phyloP scores from a whole-genome alignment of 2,113 vertebrate genomes.

The Puntigrus tetrazona region DNA sequence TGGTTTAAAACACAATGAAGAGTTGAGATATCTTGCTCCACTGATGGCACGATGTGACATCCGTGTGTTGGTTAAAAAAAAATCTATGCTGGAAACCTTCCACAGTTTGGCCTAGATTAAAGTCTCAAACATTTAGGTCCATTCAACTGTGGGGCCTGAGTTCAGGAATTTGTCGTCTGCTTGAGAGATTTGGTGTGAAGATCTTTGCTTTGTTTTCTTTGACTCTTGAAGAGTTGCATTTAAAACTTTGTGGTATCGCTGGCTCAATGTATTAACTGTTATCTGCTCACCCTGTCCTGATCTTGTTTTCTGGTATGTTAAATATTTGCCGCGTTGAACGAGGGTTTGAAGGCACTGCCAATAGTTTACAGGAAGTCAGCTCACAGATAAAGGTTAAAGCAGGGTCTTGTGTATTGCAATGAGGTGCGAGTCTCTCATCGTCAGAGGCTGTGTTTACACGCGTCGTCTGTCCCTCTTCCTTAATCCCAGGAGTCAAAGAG shows the following conservation, averaged over 20 bases:
- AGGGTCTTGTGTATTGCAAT: conserved; percentile 34
- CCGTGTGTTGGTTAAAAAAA: background rate
- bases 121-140: conserved; percentile 11
- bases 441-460: conserved; percentile 15
- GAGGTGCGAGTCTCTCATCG: conserved; percentile 23
- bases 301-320: conserved; percentile 33
- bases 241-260: background rate
- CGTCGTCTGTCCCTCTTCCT: conserved; percentile 14
- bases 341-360: background rate
- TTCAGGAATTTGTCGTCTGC: background rate
- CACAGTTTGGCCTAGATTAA: background rate
- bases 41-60: background rate
- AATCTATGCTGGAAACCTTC: background rate
- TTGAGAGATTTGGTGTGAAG: conserved; percentile 25
- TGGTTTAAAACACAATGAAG: background rate
- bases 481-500: conserved; percentile 23
- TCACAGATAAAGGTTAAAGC: conserved; percentile 18
- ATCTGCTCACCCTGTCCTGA: conserved; percentile 14
- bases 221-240: background rate
- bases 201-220: conserved; percentile 5
- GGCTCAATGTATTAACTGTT: conserved; percentile 21
- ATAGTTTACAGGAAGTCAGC: conserved; percentile 31
- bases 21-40: background rate
- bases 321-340: conserved; percentile 12
- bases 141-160: background rate